Base-by-base conservation (phyloP, 1,140 invertebrate genomes). In the Zaprionus capensis region DNA sequence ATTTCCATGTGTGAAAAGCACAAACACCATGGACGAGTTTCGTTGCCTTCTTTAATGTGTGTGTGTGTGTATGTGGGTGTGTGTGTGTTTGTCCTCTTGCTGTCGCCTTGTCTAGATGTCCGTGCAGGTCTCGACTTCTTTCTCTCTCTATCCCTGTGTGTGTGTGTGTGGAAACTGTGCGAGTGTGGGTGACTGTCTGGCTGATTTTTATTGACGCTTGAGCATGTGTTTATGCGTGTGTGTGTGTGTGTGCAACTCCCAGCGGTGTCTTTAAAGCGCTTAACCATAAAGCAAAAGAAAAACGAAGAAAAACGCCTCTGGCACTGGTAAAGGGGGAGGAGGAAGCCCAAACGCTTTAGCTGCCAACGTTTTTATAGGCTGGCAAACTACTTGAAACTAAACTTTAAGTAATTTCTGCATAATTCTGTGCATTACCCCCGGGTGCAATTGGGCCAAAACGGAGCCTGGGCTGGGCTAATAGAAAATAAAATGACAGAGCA, bases 141-240 rank as follows among this genome's bases (percentile, higher is more conserved):
- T 31, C 49, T 4, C n/a, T 61, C 58, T 61, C 53, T 49, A 26
- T 71, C 57, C 15, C 22, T 49, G 55, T 68, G 17, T 63, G 24
- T 68, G 73, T 56, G 24, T 70, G 31, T 68, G 58, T 9, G 20
- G 38, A 49, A 17, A 17, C 17, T 51, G 26, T 59, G 58, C n/a
- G 31, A 65, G 64, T 72, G 68, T 71, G 64, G 31, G 69, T 46
- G 64, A 69, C 55, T 73, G 74, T 73, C 74, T 80, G 80, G 84
- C 84, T 87, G 84, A 87, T 87, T 87, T 87, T 87, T 87, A 87
- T 87, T 88, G 84, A 87, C 84, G 84, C 80, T 80, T 84, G 84
- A 87, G 84, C 80, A 84, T 88, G 84, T 87, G 84, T 87, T 87
- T 87, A 87, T 87, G 80, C 76, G 71, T 78, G 61, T 64, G 53